These are phyloP conservation scores for Nomada flava DNA, from an alignment of 2,888 invertebrate genomes.

Conservation along the genomic window DNA sequence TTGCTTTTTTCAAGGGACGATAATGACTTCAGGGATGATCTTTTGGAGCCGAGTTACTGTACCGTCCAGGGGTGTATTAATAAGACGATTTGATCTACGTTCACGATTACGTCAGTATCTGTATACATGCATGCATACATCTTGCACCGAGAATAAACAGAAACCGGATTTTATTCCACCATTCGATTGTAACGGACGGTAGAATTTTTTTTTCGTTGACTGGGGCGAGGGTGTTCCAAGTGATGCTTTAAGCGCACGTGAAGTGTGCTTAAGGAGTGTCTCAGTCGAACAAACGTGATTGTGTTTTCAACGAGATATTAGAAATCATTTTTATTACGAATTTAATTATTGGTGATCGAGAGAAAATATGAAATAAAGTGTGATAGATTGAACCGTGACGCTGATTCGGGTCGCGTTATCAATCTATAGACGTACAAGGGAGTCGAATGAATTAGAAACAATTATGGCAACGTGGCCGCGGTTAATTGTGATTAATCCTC, in stretches of 20 bases:
- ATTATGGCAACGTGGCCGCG: conserved; percentile 40
- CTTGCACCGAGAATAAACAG: conserved; percentile 24
- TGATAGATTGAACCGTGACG: neutral
- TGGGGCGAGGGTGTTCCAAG: neutral
- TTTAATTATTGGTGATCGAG: too few relatives aligned
- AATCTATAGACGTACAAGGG: conserved; percentile 6
- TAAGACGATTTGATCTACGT: conserved; percentile 55
- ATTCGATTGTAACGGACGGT: neutral
- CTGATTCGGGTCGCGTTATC: conserved; percentile 22
- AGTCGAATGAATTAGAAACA: conserved; percentile 47
- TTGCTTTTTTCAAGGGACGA: conserved; percentile 44
- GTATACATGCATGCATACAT: neutral
- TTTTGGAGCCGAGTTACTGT: conserved; percentile 33
- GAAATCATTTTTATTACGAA: too few relatives aligned
- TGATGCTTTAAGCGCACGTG: conserved; percentile 11
- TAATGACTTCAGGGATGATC: conserved; percentile 68
- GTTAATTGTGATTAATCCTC: conserved; percentile 58
- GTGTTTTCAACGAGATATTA: too few relatives aligned
- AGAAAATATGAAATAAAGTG: neutral
- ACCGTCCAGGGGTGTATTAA: conserved; percentile 48
- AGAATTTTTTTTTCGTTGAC: neutral
- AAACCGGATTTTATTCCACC: neutral
- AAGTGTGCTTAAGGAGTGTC: neutral
- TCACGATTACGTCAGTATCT: conserved; percentile 24
- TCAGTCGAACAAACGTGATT: too few relatives aligned